Evolutionary conservation across 2,113 vertebrate species (phyloP), one percentile per base, ranked within the genome.

Genomic region (Seriola rivoliana): DNA sequence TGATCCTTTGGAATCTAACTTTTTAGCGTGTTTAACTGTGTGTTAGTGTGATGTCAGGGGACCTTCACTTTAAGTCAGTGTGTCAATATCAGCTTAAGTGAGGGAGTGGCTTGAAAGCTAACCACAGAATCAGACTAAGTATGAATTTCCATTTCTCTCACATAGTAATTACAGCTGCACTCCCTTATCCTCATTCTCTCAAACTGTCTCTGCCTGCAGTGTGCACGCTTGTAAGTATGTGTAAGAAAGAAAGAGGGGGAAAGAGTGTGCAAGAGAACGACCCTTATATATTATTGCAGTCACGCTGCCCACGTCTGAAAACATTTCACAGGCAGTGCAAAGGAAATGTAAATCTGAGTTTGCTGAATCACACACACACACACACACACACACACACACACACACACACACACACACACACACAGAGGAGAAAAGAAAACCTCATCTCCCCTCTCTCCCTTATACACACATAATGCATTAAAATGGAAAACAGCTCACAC

Each of bases 401-500:
- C 40, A 34, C 64, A 32, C 84, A 72, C 69, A 84, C 64, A 58
- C 78, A 71, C 38, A 13, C 38, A 13, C 76, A 21, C 63, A 75
- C 66, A 76, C 25, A 70, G 42, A 68, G 40, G 46, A 67, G 55
- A 59, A 59, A 85, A 87, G 86, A 82, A 75, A 86, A 71, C 40
- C 91, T 91, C 84, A 90, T 93, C 91, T 92, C 88, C 85, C 83
- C 67, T 86, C 77, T 89, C 82, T 90, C 90, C 80, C 88, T 91
- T 92, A 93, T 88, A 92, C 87, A 91, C 92, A 94, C 92, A 94
- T 91, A 91, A 94, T 94, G 91, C 93, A 95, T 95, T 95, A 94
- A 95, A 95, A 95, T 95, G 94, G 94, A 95, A 95, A 95, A 94
- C 93, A 93, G 93, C 91, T 93, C 86, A 88, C 91, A 86, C 91